Base-by-base conservation (phyloP, 2,888 invertebrate genomes). In the Ochlodes sylvanus region DNA sequence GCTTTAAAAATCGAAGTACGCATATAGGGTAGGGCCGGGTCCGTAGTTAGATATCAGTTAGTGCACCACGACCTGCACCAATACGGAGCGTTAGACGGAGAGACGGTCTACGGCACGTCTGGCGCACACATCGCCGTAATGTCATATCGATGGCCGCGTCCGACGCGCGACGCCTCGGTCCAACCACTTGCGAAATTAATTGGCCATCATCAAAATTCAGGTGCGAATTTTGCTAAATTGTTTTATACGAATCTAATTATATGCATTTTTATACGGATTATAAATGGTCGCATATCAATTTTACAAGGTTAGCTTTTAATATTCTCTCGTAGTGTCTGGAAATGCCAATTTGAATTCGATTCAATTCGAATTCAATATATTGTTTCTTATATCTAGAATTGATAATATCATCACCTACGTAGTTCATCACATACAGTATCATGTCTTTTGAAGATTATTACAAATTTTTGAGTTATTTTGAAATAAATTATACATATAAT, bases 81-180 rank as follows among this genome's bases (percentile, higher is more conserved):
- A 54, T 32, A 54, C 27, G 5, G 27, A 2, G 27, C 2, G 27
- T 32, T 32, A 54, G 54, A 54, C 54, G 19, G 27, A n/a, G 54
- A 14, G 50, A 50, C 50, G 19, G 50, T 50, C 47, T 47, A 21
- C 50, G 50, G 50, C 47, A 7, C 9, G 47, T 47, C 65, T 55
- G 52, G 52, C 70, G 68, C 69, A 71, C 70, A 58, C 50, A 50
- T 50, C 19, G 50, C 2, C 54, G 21, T 54, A n/a, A 15, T 54
- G 54, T 54, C 54, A 50, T 54, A 54, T 27, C 21, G 27, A 54
- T 14, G 54, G 32, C 54, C 7, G 27, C 21, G 5, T 7, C n/a
- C 19, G 5, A 2, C 7, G 42, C 7, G 34, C 7, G 34, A 34
- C 34, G 38, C 38, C 3, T 9, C 38, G 10, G 10, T 5, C 12